Base-by-base conservation (phyloP, 2,113 vertebrate genomes). In the Phainopepla nitens region DNA sequence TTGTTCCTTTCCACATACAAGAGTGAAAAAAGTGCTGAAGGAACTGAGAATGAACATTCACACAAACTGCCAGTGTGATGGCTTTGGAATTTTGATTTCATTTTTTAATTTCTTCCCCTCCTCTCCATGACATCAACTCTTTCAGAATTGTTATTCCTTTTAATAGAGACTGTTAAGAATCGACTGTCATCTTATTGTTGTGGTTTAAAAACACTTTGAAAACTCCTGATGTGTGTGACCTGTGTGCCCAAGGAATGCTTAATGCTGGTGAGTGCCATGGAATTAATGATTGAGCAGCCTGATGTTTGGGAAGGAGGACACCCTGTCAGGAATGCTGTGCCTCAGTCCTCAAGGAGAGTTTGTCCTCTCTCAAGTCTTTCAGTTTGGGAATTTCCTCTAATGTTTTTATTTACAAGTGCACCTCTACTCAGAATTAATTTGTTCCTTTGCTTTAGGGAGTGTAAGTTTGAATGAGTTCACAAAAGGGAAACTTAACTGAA, bases 1-100 rank as follows among this genome's bases (percentile, higher is more conserved):
- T 97, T 99, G 62, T 99, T 99, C 94, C 97, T 98, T 68, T 98
- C 98, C 36, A 97, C 97, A 8, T 99, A 99, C 82, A 97, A 98
- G 84, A 97, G 96, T 92, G 97, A 98, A 86, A 96, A 96, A 47
- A 90, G 87, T 44, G 69, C 91, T 14, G 97, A 98, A 79, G 98
- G 98, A 69, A 94, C 39, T 12, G 54, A 80, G 79, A 91, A 50
- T 4, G 69, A 85, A 36, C 24, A 2, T 58, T 57, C 88, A 60
- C 90, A 77, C 1, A 70, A 94, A 15, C 25, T 90, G 23, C 58
- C 54, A 3, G 20, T 94, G 68, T 97, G 89, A 96, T 72, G 50
- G 71, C 62, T 90, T 80, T 92, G 73, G 87, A 70, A 27, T 57
- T 87, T 50, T 45, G 19, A 29, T 45, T 82, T 68, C 5, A 7